Evolutionary conservation across 1,140 invertebrate species (phyloP), one percentile per base, ranked within the genome.

Genomic region (Orchestia grillus): DNA sequence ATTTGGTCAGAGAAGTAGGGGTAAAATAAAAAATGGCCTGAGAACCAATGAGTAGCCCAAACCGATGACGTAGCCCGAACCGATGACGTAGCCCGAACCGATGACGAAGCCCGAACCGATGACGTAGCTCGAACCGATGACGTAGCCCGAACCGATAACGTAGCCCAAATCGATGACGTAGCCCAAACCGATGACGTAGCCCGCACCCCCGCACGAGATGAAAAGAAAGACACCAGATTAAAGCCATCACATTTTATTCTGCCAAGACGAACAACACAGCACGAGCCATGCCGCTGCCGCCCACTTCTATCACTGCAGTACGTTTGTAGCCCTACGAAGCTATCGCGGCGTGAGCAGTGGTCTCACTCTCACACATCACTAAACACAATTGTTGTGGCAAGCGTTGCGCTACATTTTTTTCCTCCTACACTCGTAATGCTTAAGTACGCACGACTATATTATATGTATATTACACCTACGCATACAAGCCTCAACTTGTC

Each of bases 191-290:
- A 77, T 36, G 1, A 77, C 36, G 11, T 23, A 15, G 47, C 6
- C 47, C 6, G 47, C 47, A 6, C 47, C 47, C 6, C 87, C 8
- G 36, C 87, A 43, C 19, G 44, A 91, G 88, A 11, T 4, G 44
- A 23, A 91, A 91, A 42, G 4, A 91, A 6, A 92, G 16, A 94
- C 45, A 45, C 44, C 43, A 47, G 44, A 3, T 23, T 94, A 94
- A 94, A 94, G 92, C 92, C 92, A 94, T 94, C 92, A 94, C 92
- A 94, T 94, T 94, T 94, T 94, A 94, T 94, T 94, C 92, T 94
- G 92, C 92, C 43, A 94, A 47, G 92, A 94, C 92, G 92, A 90
- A 41, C n/a, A 90, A 44, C 88, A 28, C 88, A 44, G 88, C 88
- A 90, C 42, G 88, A 16, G 15, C 42, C 62, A 44, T 28, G 88